phyloP scores from a whole-genome alignment of 2,888 invertebrate genomes.

The Meiosimyza platycephala region DNA sequence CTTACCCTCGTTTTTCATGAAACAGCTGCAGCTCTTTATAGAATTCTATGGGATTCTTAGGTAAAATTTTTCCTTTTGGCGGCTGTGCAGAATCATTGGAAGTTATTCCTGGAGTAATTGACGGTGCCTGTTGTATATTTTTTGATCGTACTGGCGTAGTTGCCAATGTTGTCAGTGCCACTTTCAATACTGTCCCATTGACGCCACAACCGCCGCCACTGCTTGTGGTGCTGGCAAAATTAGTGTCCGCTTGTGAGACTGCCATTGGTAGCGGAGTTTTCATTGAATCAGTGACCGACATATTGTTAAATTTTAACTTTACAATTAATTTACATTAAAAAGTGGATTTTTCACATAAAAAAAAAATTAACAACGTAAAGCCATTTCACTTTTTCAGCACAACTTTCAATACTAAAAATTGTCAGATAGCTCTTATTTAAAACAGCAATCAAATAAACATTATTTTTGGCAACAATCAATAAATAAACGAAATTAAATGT shows the following conservation, averaged over 20 bases:
- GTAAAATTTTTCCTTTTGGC: conserved; percentile 47
- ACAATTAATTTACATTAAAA: not conserved
- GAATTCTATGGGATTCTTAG: conserved; percentile 59
- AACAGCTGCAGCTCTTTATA: conserved; percentile 84
- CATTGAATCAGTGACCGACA: conserved; percentile 53
- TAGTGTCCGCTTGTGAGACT: conserved; percentile 45
- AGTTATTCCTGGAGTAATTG: conserved; percentile 32
- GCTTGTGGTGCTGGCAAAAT: conserved; percentile 39
- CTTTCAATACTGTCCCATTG: conserved; percentile 4
- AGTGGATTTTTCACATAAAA: not conserved
- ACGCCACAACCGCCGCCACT: conserved; percentile 42
- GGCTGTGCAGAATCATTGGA: conserved; percentile 31
- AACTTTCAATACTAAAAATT: no score
- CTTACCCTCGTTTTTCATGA: conserved; percentile 92
- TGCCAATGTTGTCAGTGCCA: not conserved
- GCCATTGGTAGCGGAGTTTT: conserved; percentile 46
- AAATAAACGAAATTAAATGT: no score
- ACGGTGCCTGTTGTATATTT: conserved; percentile 33
- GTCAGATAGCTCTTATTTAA: no score
- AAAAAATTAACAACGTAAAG: not conserved
- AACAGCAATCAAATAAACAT: no score
- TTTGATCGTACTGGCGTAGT: conserved; percentile 38
- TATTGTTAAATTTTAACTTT: conserved; percentile 27
- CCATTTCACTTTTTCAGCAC: not conserved
- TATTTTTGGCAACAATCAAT: no score